Percentiles rank a stretch among this genome's conserved stretches.
phyloP scores from a whole-genome alignment of 2,888 invertebrate species.

The Thecophora atra region DNA sequence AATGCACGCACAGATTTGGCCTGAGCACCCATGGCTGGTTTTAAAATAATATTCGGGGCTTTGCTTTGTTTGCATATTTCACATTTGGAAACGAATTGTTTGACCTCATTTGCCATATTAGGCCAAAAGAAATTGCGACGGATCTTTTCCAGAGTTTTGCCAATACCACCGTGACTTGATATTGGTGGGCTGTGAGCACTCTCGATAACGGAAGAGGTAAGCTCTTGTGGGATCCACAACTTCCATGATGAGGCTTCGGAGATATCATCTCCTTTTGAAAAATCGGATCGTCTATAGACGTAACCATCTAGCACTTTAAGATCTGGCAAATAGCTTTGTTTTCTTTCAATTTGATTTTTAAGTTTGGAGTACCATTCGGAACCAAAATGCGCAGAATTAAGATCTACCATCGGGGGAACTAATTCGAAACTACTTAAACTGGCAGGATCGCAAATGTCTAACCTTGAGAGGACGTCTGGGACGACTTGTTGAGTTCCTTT shows the following conservation, averaged over 20 bases:
- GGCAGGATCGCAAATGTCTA: background rate
- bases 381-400: conserved; percentile 4
- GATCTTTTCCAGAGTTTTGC: conserved; percentile 33
- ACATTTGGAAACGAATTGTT: conserved; percentile 20
- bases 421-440: conserved; percentile 4
- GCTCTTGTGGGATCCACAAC: conserved; percentile 32
- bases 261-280: conserved; percentile 8
- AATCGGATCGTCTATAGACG: conserved; percentile 32
- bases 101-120: conserved; percentile 27
- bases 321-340: conserved; percentile 28
- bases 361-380: background rate
- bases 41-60: conserved; percentile 20
- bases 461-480: conserved; percentile 23
- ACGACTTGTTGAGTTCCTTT: conserved; percentile 27
- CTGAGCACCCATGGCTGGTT: conserved; percentile 27
- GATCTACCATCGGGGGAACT: conserved; percentile 13
- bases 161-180: conserved; percentile 33
- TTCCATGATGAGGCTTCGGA: conserved; percentile 34
- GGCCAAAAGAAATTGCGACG: conserved; percentile 25
- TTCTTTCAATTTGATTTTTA: background rate
- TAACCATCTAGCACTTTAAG: conserved; percentile 29
- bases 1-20: conserved; percentile 1
- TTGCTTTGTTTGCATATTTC: conserved; percentile 30
- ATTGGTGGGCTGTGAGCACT: conserved; percentile 24
- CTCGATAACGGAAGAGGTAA: background rate